Percentiles rank a stretch among this genome's conserved stretches.
Evolutionary conservation across 1,140 invertebrate species (phyloP).

Genomic region (Metopolophium dirhodum): DNA sequence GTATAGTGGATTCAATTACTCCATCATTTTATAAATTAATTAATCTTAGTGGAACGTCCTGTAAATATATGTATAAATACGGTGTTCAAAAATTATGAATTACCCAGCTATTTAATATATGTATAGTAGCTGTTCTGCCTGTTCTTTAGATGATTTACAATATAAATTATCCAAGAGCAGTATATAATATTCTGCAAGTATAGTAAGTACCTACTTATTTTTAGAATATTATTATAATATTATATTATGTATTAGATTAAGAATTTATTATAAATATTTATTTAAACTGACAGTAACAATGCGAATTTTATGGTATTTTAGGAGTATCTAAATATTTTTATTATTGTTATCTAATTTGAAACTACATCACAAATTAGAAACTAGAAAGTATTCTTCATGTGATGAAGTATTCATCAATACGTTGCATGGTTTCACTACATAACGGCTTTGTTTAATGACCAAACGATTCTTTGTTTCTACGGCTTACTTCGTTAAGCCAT

Average conservation of each 20-base stretch:
- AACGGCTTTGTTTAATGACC: background rate
- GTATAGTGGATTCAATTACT: slow-evolving; percentile 5
- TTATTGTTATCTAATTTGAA: background rate
- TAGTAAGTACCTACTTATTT: background rate
- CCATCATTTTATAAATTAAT: background rate
- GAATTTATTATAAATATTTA: background rate
- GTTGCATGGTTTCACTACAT: background rate
- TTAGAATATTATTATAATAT: background rate
- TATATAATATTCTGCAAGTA: background rate
- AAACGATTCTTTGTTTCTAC: background rate
- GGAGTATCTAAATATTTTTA: background rate
- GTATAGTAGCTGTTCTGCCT: background rate
- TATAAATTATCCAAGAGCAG: background rate
- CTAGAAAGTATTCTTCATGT: background rate
- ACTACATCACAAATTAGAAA: background rate
- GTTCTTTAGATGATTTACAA: background rate
- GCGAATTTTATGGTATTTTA: background rate
- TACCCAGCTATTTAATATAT: background rate
- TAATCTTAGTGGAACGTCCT: background rate
- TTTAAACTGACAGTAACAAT: background rate
- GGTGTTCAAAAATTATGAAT: background rate
- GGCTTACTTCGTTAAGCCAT: background rate
- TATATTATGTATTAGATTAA: background rate
- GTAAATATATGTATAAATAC: background rate
- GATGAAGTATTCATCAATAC: background rate